phyloP scores from a whole-genome alignment of 2,888 invertebrate species.

The Rapana venosa region DNA sequence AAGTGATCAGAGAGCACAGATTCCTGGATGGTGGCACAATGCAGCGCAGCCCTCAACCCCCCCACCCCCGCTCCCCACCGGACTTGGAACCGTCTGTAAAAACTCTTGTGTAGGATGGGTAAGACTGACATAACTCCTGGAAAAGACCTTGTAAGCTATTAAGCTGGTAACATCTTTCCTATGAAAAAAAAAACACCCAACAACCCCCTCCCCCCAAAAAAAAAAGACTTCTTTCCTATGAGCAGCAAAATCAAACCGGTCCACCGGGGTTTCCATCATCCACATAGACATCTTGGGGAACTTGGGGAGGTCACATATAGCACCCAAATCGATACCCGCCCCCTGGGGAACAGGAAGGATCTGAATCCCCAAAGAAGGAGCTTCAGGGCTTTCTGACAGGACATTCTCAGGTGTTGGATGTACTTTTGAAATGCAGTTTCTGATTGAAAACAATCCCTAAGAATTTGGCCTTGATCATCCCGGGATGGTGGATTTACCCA shows the following conservation, averaged over 20 bases:
- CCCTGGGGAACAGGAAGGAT: background rate
- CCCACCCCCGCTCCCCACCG: too few relatives aligned
- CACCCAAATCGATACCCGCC: background rate
- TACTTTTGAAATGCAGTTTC: background rate
- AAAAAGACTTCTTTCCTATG: too few relatives aligned
- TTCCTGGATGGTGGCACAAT: too few relatives aligned
- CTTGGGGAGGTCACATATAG: background rate
- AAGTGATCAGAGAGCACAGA: too few relatives aligned
- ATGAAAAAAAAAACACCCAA: too few relatives aligned
- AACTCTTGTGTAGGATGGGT: background rate
- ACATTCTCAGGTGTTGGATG: background rate
- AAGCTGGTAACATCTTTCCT: background rate
- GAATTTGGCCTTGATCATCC: background rate
- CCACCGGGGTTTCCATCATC: background rate
- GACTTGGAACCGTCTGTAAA: background rate
- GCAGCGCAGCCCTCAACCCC: too few relatives aligned
- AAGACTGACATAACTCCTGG: background rate
- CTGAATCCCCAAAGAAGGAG: background rate
- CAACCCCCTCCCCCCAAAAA: too few relatives aligned
- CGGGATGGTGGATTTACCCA: background rate
- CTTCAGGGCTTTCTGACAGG: slow-evolving; percentile 6
- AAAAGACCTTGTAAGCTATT: background rate
- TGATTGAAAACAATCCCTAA: background rate
- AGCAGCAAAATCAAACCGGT: background rate
- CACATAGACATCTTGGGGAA: background rate